A percentile compares a stretch with the other conserved stretches of the same genome.
Conservation (phyloP, 2,797 vertebrate genomes). For the Amphiprion clarkii region DNA sequence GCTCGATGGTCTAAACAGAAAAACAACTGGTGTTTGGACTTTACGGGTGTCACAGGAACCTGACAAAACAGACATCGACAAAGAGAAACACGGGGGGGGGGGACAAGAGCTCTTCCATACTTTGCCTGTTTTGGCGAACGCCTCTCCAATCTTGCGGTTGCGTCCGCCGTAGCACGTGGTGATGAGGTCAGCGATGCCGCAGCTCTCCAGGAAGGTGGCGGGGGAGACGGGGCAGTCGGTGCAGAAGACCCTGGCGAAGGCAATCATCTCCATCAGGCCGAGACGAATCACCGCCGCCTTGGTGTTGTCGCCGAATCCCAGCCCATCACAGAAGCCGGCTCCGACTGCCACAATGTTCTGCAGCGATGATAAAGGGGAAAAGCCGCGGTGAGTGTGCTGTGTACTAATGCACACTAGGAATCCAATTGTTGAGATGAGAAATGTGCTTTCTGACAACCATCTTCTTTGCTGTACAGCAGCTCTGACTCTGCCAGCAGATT, state of each 20-base stretch:
- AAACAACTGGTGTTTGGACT: background rate
- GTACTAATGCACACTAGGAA: background rate
- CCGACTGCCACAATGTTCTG: constrained; percentile 97
- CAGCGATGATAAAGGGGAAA: background rate
- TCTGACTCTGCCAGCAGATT: background rate
- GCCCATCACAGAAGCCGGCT: constrained; percentile 96
- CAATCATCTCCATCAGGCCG: constrained; percentile 98
- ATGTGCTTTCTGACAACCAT: background rate
- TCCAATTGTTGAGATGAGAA: background rate
- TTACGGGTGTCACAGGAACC: background rate
- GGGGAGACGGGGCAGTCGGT: constrained; percentile 84
- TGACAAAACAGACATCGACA: background rate
- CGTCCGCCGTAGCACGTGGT: constrained; percentile 97
- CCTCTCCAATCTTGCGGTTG: constrained; percentile 95
- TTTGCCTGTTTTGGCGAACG: constrained; percentile 92
- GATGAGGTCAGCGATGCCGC: constrained; percentile 96
- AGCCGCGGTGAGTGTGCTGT: background rate
- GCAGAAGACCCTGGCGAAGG: constrained; percentile 93
- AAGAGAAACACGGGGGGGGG: background rate
- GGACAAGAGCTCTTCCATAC: constrained; percentile 53
- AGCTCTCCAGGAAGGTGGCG: constrained; percentile 96
- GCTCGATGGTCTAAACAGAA: constrained; percentile 89
- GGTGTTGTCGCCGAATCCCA: constrained; percentile 96
- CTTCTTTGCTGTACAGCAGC: background rate
- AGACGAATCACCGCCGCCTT: constrained; percentile 97